Evolutionary conservation across 2,888 invertebrate species (phyloP).

Genomic region (Lacanobia wlatinum): DNA sequence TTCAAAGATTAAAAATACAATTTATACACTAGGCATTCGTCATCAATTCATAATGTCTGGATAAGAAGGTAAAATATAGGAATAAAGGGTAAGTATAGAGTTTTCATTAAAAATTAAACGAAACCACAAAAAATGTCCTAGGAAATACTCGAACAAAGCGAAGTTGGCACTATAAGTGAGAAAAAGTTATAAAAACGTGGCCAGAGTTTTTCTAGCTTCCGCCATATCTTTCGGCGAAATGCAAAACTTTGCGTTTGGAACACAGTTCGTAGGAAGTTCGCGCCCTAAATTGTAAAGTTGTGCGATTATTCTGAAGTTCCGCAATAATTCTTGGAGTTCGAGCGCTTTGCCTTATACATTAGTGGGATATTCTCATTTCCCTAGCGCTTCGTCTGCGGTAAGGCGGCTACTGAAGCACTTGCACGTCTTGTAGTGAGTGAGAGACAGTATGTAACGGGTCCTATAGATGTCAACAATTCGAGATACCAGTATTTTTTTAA

Average conservation of each 20-base stretch:
- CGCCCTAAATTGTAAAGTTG: conserved; percentile 68
- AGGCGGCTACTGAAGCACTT: conserved; percentile 4
- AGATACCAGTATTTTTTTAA: neutral
- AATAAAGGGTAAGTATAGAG: neutral
- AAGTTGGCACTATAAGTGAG: conserved; percentile 37
- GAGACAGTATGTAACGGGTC: neutral
- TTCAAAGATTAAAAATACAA: neutral
- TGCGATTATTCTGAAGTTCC: conserved; percentile 68
- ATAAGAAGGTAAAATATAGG: neutral
- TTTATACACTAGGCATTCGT: neutral
- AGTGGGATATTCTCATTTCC: conserved; percentile 53
- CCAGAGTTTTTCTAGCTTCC: conserved; percentile 52
- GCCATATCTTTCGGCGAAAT: conserved; percentile 61
- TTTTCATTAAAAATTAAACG: neutral
- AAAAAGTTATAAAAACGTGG: conserved; percentile 48
- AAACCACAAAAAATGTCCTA: conserved; percentile 4
- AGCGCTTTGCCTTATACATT: conserved; percentile 51
- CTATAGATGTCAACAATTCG: neutral
- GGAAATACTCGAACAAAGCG: conserved; percentile 29
- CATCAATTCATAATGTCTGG: neutral
- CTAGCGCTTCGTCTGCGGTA: conserved; percentile 26
- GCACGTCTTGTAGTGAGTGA: neutral
- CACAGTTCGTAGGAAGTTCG: conserved; percentile 55
- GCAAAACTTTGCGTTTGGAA: conserved; percentile 60
- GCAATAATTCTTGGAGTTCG: conserved; percentile 61